Evolutionary conservation across 2,797 vertebrate genomes (phyloP), one percentile per base, ranked within the genome.

Genomic region (Fundulus diaphanus): DNA sequence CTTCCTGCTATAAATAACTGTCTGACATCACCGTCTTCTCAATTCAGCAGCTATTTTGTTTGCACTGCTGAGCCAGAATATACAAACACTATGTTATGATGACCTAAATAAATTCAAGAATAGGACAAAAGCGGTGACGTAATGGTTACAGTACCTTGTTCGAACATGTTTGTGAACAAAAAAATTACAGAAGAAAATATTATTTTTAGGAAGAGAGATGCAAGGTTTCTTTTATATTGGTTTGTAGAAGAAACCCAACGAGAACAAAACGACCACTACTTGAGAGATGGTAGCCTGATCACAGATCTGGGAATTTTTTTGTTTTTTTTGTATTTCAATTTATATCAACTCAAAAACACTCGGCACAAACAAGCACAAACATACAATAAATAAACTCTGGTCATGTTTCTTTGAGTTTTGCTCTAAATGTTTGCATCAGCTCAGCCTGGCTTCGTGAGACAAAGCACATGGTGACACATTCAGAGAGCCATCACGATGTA

Each of bases 231-330:
- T 67, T 44, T 15, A 44, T 67, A 42, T 44, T 67, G 63, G 27
- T 42, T 67, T 42, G 40, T 67, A 67, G 37, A 67, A 67, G 40
- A 44, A 67, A 67, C 63, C 40, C 63, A 67, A 13, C 7, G 22
- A 67, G 63, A 44, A 44, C 24, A 44, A 67, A 67, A 67, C 37
- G 44, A 67, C 37, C 63, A 42, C 37, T 67, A 67, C 63, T 67
- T 67, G 63, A 67, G 63, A 67, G 63, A 44, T 16, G 40, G 13
- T 65, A 65, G 61, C 35, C 13, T 42, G 40, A 67, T 67, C 63
- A 67, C 13, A 67, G n/a, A 67, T 70, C 49, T 74, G 51, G 48
- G 74, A 79, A 71, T 16, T 51, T 51, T 20, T 51, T 16, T 51
- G 16, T 51, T 51, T 51, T n/a, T 27, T 44, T 66, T 67, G 63